A percentile compares a stretch with the other conserved stretches of the same genome.
Evolutionary conservation across 2,888 invertebrate species (phyloP).

Genomic region (Ennomos erosarius): DNA sequence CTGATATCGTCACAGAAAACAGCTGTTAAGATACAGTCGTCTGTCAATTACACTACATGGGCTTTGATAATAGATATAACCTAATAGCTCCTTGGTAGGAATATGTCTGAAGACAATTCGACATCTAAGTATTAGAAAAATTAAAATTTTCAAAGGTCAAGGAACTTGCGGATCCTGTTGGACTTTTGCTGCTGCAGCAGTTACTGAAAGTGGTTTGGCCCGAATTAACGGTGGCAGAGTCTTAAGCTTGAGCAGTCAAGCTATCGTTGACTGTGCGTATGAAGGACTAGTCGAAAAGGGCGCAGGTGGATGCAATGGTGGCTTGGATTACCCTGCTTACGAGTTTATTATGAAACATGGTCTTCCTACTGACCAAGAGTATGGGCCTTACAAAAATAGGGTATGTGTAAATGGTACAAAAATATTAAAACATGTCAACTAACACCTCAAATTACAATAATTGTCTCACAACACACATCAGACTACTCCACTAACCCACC

Average conservation of each 20-base stretch:
- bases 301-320: slow-evolving; percentile 95
- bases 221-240: slow-evolving; percentile 60
- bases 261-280: slow-evolving; percentile 67
- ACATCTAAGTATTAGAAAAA: no score
- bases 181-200: slow-evolving; percentile 63
- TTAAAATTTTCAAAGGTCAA: background rate
- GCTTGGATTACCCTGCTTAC: slow-evolving; percentile 94
- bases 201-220: slow-evolving; percentile 66
- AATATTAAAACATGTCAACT: no score
- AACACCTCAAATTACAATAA: no score
- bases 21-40: no score
- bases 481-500: no score
- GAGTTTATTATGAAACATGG: slow-evolving; percentile 93
- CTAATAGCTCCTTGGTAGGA: no score
- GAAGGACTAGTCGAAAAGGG: slow-evolving; percentile 82
- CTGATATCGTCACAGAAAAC: no score
- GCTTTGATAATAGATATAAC: no score
- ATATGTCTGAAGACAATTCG: no score
- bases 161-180: slow-evolving; percentile 62
- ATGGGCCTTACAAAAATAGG: slow-evolving; percentile 94
- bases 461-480: no score
- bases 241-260: slow-evolving; percentile 65
- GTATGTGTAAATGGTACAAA: no score
- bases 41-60: no score
- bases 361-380: slow-evolving; percentile 93